Base-by-base conservation (phyloP, 2,113 vertebrate species). In the Noturus placidus region DNA sequence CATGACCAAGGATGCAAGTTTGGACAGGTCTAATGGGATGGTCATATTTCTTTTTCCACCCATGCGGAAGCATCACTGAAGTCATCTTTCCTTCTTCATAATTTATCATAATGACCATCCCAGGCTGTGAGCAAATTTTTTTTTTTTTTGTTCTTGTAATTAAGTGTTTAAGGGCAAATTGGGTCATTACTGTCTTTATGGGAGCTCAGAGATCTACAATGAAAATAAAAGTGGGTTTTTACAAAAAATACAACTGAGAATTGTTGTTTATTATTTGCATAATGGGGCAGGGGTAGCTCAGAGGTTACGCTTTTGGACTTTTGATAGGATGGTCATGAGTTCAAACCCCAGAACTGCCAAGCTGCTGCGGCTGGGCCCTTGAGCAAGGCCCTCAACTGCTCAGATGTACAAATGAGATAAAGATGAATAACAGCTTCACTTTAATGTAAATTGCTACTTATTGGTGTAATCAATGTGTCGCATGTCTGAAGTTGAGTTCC, bases 191-290 rank as follows among this genome's bases (percentile, higher is more conserved):
- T 46, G 52, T 50, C 83, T 83, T 86, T 35, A 38, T 67, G 77
- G 65, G 65, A 42, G 50, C 22, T 81, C 46, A 63, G 54, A 65
- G 54, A 63, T 38, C 57, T n/a, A 33, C 42, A 89, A 59, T 87
- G 46, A 33, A 82, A 90, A 89, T 87, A 57, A 80, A 87, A 82
- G 82, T 56, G 25, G 78, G 72, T 84, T 91, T 91, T 90, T 82
- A 85, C 50, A 82, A 25, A 82, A 82, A 25, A 74, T 25, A 46
- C 35, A 74, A 35, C 70, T 22, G 19, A 74, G 38, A 65, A n/a
- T 30, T 17, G 6, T 30, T 65, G 13, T 78, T 35, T 67, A 61
- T n/a, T 76, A 0, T 72, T 20, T 22, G 5, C 1, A 50, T 50
- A 10, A 50, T 8, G 8, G 46, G 46, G 46, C 46, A 50, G 46